Evolutionary conservation across 2,113 vertebrate species (phyloP).

Genomic region (Leucoraja erinaceus): DNA sequence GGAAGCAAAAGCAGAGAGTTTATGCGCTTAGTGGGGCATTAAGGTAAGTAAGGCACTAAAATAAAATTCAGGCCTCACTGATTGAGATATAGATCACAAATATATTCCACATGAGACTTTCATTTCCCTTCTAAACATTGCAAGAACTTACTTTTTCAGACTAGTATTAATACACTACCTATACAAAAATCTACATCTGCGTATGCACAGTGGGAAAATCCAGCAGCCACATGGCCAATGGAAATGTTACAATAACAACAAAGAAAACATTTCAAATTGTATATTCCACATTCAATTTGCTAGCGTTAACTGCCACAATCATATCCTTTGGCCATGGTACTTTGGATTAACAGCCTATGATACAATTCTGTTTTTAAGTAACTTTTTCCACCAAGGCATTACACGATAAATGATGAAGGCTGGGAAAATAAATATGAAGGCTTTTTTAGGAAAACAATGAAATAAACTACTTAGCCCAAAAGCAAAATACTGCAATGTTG

Average conservation of each 20-base stretch:
- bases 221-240: background rate
- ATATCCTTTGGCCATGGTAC: background rate
- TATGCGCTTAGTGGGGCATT: background rate
- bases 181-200: background rate
- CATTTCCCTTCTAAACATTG: background rate
- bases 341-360: background rate
- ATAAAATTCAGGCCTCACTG: background rate
- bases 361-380: background rate
- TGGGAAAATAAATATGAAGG: background rate
- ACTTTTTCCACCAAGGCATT: background rate
- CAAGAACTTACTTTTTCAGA: background rate
- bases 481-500: too few species aligned
- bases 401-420: background rate
- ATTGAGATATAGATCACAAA: background rate
- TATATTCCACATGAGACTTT: background rate
- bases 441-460: background rate
- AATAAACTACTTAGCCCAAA: background rate
- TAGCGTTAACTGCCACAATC: background rate
- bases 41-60: constrained; percentile 32
- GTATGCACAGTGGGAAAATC: background rate
- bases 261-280: background rate
- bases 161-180: background rate
- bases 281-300: background rate
- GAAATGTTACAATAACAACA: constrained; percentile 14
- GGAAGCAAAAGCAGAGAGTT: background rate